phyloP scores from a whole-genome alignment of 2,797 vertebrate genomes.

The Sebastes hubbsi region DNA sequence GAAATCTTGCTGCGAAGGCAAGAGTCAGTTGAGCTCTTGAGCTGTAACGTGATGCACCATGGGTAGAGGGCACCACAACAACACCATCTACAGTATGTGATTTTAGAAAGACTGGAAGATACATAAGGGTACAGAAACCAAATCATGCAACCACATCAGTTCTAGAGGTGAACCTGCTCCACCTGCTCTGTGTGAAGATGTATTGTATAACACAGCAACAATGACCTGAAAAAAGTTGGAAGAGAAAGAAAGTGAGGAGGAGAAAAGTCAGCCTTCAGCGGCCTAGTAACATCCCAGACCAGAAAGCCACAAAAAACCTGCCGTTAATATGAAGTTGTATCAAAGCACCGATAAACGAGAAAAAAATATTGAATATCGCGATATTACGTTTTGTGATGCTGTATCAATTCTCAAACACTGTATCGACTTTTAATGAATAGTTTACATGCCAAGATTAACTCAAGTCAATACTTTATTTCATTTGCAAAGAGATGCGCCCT shows the following conservation, averaged over 20 bases:
- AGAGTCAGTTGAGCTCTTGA: background rate
- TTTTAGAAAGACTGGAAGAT: background rate
- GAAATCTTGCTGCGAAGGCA: background rate
- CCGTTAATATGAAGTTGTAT: background rate
- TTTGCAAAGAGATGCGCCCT: too few relatives aligned
- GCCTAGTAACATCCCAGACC: background rate
- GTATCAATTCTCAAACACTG: too few relatives aligned
- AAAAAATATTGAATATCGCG: too few relatives aligned
- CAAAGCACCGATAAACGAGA: too few relatives aligned
- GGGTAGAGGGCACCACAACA: background rate
- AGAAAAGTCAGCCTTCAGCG: too few relatives aligned
- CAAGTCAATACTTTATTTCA: too few relatives aligned
- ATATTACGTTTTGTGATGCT: too few relatives aligned
- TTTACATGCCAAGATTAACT: too few relatives aligned
- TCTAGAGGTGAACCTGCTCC: background rate
- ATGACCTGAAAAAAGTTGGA: background rate
- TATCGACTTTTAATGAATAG: too few relatives aligned
- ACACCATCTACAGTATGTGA: background rate
- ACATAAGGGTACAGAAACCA: background rate
- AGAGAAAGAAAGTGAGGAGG: too few relatives aligned
- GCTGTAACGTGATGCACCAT: background rate
- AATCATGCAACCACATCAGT: background rate
- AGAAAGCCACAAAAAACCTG: background rate
- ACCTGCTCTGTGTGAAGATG: background rate
- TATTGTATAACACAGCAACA: background rate